Evolutionary conservation across 2,113 vertebrate genomes (phyloP).

Genomic region (Phylloscopus whistleri): DNA sequence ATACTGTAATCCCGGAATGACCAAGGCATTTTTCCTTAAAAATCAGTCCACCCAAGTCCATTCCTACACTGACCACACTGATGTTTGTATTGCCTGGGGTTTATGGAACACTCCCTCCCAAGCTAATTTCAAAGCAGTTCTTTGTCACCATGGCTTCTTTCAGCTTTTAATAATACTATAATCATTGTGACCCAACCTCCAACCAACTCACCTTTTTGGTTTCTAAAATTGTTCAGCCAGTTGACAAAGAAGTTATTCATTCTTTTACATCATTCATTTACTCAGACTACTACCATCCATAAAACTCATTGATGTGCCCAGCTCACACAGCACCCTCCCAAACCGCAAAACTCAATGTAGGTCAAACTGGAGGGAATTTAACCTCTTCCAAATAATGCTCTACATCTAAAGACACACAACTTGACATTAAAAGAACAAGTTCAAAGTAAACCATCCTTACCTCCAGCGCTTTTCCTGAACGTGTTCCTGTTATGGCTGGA

Average conservation of each 20-base stretch:
- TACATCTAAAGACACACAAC: background rate
- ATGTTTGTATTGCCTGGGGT: background rate
- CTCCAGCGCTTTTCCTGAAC: background rate
- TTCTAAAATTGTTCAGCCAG: background rate
- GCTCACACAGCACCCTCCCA: background rate
- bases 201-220: background rate
- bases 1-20: background rate
- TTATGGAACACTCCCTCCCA: background rate
- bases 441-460: background rate
- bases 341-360: background rate
- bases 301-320: background rate
- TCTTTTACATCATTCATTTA: background rate
- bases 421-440: background rate
- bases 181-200: background rate
- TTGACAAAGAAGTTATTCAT: slow-evolving; percentile 8
- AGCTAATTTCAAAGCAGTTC: background rate
- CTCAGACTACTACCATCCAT: background rate
- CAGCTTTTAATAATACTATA: background rate
- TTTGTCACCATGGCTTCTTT: background rate
- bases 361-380: background rate
- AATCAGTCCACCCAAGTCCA: background rate
- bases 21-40: background rate
- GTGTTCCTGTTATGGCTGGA: slow-evolving; percentile 9
- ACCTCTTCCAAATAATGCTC: background rate
- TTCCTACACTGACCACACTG: background rate